These are phyloP conservation scores for Dendrophyllia cribrosa DNA, from an alignment of 64 coral and sea anemone genomes.

Conservation along the genomic window DNA sequence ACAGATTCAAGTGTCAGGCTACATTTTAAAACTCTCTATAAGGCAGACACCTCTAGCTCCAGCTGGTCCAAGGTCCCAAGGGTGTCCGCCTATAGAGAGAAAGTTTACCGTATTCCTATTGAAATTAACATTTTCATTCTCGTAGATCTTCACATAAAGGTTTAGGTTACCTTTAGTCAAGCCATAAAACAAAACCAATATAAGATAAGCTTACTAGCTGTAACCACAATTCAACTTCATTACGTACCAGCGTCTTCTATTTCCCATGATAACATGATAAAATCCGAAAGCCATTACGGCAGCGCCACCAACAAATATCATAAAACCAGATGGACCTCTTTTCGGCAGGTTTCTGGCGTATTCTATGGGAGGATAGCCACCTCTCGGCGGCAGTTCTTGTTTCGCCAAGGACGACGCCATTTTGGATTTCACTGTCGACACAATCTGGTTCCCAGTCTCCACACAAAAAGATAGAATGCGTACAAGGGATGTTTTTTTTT, in stretches of 20 bases:
- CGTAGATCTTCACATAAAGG: too few species aligned
- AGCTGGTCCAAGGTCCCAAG: too few species aligned
- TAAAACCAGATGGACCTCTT: constrained; percentile 90
- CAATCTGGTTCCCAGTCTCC: constrained; percentile 2
- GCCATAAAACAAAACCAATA: neutral
- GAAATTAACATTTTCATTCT: too few species aligned
- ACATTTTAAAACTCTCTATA: too few species aligned
- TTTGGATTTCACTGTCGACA: constrained; percentile 45
- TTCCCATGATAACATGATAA: constrained; percentile 86
- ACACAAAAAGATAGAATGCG: neutral
- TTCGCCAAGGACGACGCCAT: constrained; percentile 78
- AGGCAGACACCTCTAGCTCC: too few species aligned
- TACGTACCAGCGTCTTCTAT: constrained; percentile 87
- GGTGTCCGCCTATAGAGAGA: too few species aligned
- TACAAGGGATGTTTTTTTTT: too few species aligned
- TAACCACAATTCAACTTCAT: neutral
- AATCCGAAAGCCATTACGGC: constrained; percentile 91
- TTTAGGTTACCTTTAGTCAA: too few species aligned
- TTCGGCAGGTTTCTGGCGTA: constrained; percentile 84
- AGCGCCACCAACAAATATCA: constrained; percentile 84
- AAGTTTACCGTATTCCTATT: too few species aligned
- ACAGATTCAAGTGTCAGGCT: too few species aligned
- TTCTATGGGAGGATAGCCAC: constrained; percentile 92
- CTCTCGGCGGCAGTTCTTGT: constrained; percentile 94
- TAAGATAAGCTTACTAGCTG: neutral